These are phyloP conservation scores for Philereme vetulata DNA, from an alignment of 2,888 invertebrate genomes.

Conservation along the genomic window DNA sequence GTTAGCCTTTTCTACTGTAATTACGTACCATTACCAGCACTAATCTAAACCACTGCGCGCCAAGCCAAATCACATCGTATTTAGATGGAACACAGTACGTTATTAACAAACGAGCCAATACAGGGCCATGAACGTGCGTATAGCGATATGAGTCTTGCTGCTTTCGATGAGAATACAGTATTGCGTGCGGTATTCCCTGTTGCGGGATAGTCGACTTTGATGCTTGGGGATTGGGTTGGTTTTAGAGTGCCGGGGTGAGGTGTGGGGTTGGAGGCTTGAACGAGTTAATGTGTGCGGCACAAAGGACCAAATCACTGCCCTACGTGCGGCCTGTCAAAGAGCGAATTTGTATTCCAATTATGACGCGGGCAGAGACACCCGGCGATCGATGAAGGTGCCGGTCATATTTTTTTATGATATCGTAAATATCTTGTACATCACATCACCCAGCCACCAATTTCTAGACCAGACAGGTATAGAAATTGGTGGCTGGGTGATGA, in stretches of 20 bases:
- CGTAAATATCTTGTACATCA: neutral
- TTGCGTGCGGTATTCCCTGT: constrained; percentile 26
- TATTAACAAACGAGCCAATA: constrained; percentile 39
- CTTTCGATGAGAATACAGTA: constrained; percentile 36
- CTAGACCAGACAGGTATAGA: too few relatives aligned
- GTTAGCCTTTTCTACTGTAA: constrained; percentile 82
- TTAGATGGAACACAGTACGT: constrained; percentile 46
- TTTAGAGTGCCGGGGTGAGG: constrained; percentile 46
- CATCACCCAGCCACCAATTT: too few relatives aligned
- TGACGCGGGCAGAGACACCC: constrained; percentile 61
- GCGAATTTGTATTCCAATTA: constrained; percentile 83
- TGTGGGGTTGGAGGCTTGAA: constrained; percentile 70
- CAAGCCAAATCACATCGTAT: constrained; percentile 50
- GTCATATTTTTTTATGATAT: constrained; percentile 36
- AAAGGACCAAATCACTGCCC: constrained; percentile 83
- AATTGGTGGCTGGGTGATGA: too few relatives aligned
- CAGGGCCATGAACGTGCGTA: constrained; percentile 12
- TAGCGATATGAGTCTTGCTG: constrained; percentile 35
- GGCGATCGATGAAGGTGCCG: constrained; percentile 48
- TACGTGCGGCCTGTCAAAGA: constrained; percentile 75
- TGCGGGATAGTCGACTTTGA: constrained; percentile 36
- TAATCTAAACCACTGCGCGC: constrained; percentile 62
- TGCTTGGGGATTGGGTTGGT: constrained; percentile 47
- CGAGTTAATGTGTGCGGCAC: constrained; percentile 83
- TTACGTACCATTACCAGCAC: constrained; percentile 79